These are phyloP conservation scores for Callospermophilus lateralis DNA, from an alignment of 2,113 vertebrate species.

Conservation along the genomic window DNA sequence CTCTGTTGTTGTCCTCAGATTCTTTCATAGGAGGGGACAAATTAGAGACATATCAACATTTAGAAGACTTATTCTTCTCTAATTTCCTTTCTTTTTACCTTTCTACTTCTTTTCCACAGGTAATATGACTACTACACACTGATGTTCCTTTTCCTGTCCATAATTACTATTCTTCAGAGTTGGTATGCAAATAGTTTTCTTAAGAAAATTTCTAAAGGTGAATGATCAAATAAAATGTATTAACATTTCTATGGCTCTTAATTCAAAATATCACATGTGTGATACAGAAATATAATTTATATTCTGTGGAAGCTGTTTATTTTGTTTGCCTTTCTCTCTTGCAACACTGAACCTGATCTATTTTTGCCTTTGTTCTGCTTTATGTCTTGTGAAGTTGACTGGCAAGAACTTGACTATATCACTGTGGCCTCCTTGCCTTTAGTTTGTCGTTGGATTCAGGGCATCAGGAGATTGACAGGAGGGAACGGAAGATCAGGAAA, in stretches of 20 bases:
- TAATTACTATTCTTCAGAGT: not conserved
- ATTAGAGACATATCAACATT: not conserved
- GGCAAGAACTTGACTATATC: not conserved
- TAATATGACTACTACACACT: not conserved
- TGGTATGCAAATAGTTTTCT: not conserved
- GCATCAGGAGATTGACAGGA: not conserved
- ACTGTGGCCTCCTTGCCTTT: not conserved
- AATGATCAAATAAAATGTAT: not conserved
- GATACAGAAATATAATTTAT: not conserved
- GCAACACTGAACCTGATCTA: no score
- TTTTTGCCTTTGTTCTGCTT: not conserved
- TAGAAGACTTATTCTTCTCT: not conserved
- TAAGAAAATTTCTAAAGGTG: not conserved
- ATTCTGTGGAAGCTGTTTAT: not conserved
- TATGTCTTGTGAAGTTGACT: not conserved
- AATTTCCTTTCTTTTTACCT: not conserved
- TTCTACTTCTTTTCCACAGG: not conserved
- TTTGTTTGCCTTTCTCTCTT: no score
- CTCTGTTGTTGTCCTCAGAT: no score
- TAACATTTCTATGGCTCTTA: not conserved
- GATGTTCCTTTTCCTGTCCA: not conserved
- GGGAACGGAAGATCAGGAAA: not conserved
- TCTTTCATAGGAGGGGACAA: no score
- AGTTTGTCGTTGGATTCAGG: not conserved
- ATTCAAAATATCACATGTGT: not conserved